A percentile compares a stretch with the other conserved stretches of the same genome.
phyloP scores from a whole-genome alignment of 2,888 invertebrate species.

The Kryphioiulus occultus region DNA sequence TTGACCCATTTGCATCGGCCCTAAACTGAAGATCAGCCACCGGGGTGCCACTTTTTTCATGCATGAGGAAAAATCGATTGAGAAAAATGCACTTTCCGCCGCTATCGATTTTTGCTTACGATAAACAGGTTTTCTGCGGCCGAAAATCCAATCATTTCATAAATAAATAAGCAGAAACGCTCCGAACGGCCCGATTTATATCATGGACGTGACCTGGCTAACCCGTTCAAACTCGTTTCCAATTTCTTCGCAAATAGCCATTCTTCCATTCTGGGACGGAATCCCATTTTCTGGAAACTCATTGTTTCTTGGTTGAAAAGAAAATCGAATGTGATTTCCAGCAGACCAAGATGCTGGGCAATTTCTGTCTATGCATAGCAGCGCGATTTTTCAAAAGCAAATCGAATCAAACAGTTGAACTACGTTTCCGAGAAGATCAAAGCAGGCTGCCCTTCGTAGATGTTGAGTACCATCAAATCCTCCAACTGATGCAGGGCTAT shows the following conservation, averaged over 20 bases:
- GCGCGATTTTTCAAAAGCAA: not conserved
- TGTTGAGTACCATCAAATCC: not conserved
- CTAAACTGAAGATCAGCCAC: not conserved
- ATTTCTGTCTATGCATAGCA: not conserved
- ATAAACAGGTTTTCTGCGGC: conserved; percentile 4
- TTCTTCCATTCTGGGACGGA: not conserved
- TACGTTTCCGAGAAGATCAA: not conserved
- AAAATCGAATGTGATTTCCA: not conserved
- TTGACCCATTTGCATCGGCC: not conserved
- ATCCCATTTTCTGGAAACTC: not conserved
- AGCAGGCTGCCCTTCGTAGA: not conserved
- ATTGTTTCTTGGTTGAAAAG: not conserved
- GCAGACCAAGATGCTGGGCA: not conserved
- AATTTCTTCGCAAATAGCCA: not conserved
- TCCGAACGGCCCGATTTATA: not conserved
- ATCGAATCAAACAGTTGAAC: not conserved
- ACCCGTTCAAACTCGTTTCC: not conserved
- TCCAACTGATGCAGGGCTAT: not conserved
- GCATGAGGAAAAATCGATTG: not conserved
- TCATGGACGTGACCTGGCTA: not conserved
- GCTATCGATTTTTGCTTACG: conserved; percentile 12
- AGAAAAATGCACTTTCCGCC: not conserved
- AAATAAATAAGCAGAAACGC: not conserved
- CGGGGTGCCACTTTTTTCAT: not conserved
- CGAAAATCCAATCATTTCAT: conserved; percentile 33